These are phyloP conservation scores for Perccottus glenii DNA, from an alignment of 2,113 vertebrate genomes.

Conservation along the genomic window DNA sequence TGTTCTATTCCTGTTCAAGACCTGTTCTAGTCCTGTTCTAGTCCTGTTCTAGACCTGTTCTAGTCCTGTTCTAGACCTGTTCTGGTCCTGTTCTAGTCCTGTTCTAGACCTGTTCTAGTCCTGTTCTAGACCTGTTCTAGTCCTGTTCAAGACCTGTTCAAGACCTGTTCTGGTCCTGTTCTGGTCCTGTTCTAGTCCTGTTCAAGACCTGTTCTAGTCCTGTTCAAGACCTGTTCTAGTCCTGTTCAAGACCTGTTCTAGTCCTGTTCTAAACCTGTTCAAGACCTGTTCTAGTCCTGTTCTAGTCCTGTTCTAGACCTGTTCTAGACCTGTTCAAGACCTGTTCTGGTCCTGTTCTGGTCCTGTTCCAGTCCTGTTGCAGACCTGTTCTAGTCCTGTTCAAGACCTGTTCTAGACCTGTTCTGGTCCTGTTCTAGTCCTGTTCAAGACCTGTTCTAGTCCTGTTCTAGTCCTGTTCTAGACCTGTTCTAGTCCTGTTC, in stretches of 20 bases:
- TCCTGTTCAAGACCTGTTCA: too few species aligned
- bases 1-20: too few species aligned
- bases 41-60: constrained; percentile 15
- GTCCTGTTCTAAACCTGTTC: neutral
- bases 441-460: neutral
- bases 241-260: too few species aligned
- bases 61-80: neutral
- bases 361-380: too few species aligned
- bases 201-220: too few species aligned
- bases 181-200: neutral
- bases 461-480: constrained; percentile 19
- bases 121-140: neutral
- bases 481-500: neutral
- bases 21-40: neutral
- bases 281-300: neutral
- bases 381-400: neutral
- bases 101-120: neutral
- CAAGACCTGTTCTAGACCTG: neutral
- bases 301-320: neutral
- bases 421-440: constrained; percentile 21
- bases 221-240: neutral
- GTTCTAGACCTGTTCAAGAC: neutral
- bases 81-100: constrained; percentile 23
- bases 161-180: neutral
- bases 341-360: neutral